Conservation (phyloP, 1,140 invertebrate species). For the Kradibia gibbosae region DNA sequence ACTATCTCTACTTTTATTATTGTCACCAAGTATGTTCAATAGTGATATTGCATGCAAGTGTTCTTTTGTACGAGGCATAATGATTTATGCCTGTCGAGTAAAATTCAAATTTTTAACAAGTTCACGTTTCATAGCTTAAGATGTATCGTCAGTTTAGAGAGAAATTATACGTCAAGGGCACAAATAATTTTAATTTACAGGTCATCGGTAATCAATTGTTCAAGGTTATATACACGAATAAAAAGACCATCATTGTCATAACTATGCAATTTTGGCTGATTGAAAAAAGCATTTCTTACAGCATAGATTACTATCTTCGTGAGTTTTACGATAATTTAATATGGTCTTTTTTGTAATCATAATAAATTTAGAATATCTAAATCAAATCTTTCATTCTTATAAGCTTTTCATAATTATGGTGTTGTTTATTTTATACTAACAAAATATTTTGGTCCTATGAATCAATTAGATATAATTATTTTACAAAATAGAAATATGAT, state of each 20-base stretch:
- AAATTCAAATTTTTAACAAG: not conserved
- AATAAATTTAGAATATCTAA: conserved; percentile 12
- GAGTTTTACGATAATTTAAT: not conserved
- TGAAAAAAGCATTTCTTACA: not conserved
- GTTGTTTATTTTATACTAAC: not conserved
- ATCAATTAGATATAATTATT: not conserved
- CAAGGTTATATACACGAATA: not conserved
- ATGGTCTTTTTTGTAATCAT: not conserved
- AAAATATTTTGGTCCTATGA: not conserved
- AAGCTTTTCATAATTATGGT: not conserved
- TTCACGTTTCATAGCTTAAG: not conserved
- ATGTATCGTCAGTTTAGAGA: not conserved
- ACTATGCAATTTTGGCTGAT: not conserved
- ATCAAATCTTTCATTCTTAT: not conserved
- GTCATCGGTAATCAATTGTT: not conserved
- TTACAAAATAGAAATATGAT: not conserved
- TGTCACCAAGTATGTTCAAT: not conserved
- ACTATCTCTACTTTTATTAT: conserved; percentile 22
- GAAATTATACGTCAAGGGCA: conserved; percentile 7
- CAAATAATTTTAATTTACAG: conserved; percentile 31
- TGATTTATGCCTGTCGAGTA: conserved; percentile 18
- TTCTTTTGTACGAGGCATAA: conserved; percentile 14
- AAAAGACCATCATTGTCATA: not conserved
- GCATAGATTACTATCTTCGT: not conserved
- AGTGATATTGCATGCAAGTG: not conserved